These are phyloP conservation scores for Acrobasis consociella DNA, from an alignment of 2,888 invertebrate genomes.

Conservation along the genomic window DNA sequence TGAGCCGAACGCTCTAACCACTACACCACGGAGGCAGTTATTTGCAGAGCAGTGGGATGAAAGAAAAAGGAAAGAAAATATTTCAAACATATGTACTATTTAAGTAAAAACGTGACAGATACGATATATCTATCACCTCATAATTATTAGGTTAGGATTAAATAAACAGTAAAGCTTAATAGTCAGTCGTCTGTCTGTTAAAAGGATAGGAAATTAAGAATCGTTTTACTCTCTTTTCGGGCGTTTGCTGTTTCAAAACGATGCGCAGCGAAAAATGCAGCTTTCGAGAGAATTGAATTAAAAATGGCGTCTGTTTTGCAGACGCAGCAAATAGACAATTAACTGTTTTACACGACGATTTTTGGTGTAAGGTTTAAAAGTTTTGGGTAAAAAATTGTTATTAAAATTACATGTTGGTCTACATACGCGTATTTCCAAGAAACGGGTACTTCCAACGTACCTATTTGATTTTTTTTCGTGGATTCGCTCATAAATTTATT, in stretches of 20 bases:
- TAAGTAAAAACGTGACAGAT: too few relatives aligned
- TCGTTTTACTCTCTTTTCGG: slow-evolving; percentile 63
- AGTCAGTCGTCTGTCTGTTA: slow-evolving; percentile 36
- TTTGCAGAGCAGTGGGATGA: too few relatives aligned
- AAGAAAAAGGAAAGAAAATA: background rate
- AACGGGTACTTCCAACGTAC: too few relatives aligned
- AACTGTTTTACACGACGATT: slow-evolving; percentile 46
- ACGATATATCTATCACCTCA: too few relatives aligned
- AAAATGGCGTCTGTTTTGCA: slow-evolving; percentile 74
- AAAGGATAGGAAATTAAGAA: slow-evolving; percentile 67
- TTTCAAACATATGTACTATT: background rate
- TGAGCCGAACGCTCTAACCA: too few relatives aligned
- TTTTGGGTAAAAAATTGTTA: too few relatives aligned
- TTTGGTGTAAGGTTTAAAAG: too few relatives aligned
- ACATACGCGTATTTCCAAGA: too few relatives aligned
- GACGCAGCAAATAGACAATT: slow-evolving; percentile 78
- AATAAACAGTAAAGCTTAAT: background rate
- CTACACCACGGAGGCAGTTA: too few relatives aligned
- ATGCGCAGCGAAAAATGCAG: slow-evolving; percentile 63
- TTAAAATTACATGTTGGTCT: too few relatives aligned
- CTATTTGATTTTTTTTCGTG: too few relatives aligned
- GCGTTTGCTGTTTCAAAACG: slow-evolving; percentile 65
- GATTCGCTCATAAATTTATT: too few relatives aligned
- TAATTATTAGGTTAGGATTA: background rate
- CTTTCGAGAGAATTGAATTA: slow-evolving; percentile 76